Base-by-base conservation (phyloP, 2,113 vertebrate species). In the Suricata suricatta region DNA sequence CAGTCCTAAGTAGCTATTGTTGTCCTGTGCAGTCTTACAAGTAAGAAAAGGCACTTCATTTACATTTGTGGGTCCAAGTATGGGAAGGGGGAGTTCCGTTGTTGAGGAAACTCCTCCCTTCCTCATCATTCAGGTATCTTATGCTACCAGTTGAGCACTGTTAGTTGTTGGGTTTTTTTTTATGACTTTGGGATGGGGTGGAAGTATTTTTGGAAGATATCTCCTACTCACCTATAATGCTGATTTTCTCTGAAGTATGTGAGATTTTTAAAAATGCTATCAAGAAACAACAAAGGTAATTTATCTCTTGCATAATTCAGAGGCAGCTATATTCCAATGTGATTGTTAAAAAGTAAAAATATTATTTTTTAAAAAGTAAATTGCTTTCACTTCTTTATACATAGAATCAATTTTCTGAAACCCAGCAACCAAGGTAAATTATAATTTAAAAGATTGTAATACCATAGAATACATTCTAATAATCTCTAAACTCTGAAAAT, bases 231-330 rank as follows among this genome's bases (percentile, higher is more conserved):
- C 13, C 47, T 92, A 0, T 64, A 3, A 89, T 96, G 21, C 15
- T 95, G 60, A 60, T 68, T 96, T 93, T 83, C 23, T 88, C 7
- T 96, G 44, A 89, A 25, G 5, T 68, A n/a, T 52, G 52, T 85
- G 47, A 50, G 38, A 47, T 88, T 96, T 64, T 71, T 86, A 76
- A 66, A 89, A 52, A 60, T 60, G 25, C 16, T 81, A 47, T n/a
- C 38, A 66, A 38, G n/a, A n/a, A 87, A 71, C 71, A 95, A 63
- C 23, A 33, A 72, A 95, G 50, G 27, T 71, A 64, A 79, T 21
- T 69, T 71, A 71, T 69, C 57, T 69, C 19, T 80, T 95, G 14
- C 27, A 63, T 81, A 64, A 72, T 81, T 87, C 52, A 35, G 27
- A 60, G 50, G 17, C 33, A 71, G 33, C 33, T 74, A 25, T 47